Percentiles rank a stretch among this genome's conserved stretches.
Evolutionary conservation across 1,140 invertebrate genomes (phyloP).

Genomic region (Listronotus oregonensis): DNA sequence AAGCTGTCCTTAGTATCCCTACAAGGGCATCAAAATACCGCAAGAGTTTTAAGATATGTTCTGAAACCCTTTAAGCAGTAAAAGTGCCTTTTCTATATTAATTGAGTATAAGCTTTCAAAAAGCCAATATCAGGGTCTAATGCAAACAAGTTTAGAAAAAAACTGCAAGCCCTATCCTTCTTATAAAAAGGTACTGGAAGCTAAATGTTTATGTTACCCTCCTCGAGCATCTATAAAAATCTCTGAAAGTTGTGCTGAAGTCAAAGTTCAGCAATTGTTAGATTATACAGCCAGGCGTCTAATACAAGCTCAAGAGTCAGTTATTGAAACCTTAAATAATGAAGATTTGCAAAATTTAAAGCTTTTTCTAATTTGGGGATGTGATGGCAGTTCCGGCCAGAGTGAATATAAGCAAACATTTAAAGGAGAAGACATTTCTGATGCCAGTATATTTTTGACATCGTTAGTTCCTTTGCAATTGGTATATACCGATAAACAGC

Average conservation of each 20-base stretch:
- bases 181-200: neutral
- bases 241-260: neutral
- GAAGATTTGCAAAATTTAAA: no score
- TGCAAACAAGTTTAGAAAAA: neutral
- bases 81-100: slow-evolving; percentile 1
- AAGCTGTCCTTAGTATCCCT: neutral
- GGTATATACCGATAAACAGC: no score
- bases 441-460: no score
- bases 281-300: neutral
- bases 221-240: neutral
- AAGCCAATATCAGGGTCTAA: neutral
- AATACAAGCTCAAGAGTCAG: no score
- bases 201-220: neutral
- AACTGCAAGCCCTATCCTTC: neutral
- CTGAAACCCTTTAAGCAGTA: neutral
- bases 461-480: no score
- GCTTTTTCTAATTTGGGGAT: no score
- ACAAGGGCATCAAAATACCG: neutral
- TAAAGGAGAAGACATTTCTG: no score
- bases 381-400: no score
- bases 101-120: neutral
- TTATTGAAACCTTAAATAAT: no score
- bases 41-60: neutral
- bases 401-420: no score
- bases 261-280: neutral